A percentile compares a stretch with the other conserved stretches of the same genome.
These are phyloP conservation scores for Clarias magur DNA, from an alignment of 2,113 vertebrate genomes.

Conservation along the genomic window DNA sequence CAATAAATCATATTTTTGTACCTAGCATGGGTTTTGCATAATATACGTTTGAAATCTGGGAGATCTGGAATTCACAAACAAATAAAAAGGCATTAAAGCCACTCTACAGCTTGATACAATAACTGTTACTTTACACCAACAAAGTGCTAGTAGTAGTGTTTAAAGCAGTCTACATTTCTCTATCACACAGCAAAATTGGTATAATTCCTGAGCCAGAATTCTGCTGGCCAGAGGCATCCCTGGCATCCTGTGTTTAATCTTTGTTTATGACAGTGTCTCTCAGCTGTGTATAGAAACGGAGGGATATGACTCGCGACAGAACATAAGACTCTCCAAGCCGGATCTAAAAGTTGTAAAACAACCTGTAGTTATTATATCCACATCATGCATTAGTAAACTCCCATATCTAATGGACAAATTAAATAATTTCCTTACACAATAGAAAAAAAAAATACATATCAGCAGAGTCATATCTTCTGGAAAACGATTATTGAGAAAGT, in stretches of 20 bases:
- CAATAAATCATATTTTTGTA: too few relatives aligned
- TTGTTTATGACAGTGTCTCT: background rate
- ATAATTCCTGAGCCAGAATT: background rate
- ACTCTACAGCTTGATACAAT: background rate
- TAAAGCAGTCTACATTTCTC: background rate
- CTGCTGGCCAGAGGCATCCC: conserved; percentile 2
- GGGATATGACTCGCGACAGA: background rate
- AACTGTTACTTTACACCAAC: background rate
- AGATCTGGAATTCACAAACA: background rate
- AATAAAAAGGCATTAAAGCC: background rate
- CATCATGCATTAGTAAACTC: background rate
- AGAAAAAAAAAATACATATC: background rate
- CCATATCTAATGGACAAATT: background rate
- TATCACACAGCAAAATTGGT: background rate
- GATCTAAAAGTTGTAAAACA: background rate
- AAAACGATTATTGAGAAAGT: background rate
- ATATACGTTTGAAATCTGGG: too few relatives aligned
- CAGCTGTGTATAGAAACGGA: background rate
- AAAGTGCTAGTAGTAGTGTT: background rate
- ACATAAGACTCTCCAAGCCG: background rate
- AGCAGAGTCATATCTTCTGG: background rate
- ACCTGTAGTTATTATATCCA: too few relatives aligned
- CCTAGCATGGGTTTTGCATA: too few relatives aligned
- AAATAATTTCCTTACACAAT: background rate
- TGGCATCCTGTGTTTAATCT: background rate